phyloP scores from a whole-genome alignment of 1,140 invertebrate species.

The Cydia fagiglandana region DNA sequence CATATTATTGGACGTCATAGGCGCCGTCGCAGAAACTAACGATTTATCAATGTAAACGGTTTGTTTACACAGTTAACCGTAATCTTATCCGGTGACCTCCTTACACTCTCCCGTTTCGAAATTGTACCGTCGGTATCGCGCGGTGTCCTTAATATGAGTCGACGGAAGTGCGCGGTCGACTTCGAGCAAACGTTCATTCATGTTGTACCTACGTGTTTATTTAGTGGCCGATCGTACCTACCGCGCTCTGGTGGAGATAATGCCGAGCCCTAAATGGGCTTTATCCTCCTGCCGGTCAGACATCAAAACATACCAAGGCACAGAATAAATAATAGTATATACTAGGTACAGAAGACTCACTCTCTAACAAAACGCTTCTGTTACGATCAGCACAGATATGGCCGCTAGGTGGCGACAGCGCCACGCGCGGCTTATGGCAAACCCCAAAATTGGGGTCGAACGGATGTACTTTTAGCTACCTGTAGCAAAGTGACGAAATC shows the following conservation, averaged over 20 bases:
- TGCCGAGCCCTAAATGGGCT: constrained; percentile 33
- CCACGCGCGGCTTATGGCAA: too few relatives aligned
- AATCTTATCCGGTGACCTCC: constrained; percentile 78
- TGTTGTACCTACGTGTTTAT: constrained; percentile 69
- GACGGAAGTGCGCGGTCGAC: constrained; percentile 64
- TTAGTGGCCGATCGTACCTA: constrained; percentile 51
- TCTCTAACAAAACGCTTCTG: too few relatives aligned
- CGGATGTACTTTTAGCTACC: too few relatives aligned
- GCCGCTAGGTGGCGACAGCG: too few relatives aligned
- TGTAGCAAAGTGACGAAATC: too few relatives aligned
- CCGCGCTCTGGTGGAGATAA: constrained; percentile 41
- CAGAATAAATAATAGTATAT: too few relatives aligned
- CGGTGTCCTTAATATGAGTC: constrained; percentile 65
- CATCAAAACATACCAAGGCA: too few relatives aligned
- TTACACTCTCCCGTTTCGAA: constrained; percentile 77
- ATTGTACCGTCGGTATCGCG: constrained; percentile 69
- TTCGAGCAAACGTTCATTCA: constrained; percentile 64
- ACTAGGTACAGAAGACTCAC: too few relatives aligned
- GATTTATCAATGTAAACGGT: constrained; percentile 75
- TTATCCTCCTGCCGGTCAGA: too few relatives aligned
- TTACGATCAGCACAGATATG: too few relatives aligned
- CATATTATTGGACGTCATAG: constrained; percentile 54
- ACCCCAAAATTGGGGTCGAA: too few relatives aligned
- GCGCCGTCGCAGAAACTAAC: constrained; percentile 71
- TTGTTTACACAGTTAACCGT: constrained; percentile 77